Evolutionary conservation across 2,113 vertebrate genomes (phyloP), one percentile per base, ranked within the genome.

Genomic region (Pithys albifrons): DNA sequence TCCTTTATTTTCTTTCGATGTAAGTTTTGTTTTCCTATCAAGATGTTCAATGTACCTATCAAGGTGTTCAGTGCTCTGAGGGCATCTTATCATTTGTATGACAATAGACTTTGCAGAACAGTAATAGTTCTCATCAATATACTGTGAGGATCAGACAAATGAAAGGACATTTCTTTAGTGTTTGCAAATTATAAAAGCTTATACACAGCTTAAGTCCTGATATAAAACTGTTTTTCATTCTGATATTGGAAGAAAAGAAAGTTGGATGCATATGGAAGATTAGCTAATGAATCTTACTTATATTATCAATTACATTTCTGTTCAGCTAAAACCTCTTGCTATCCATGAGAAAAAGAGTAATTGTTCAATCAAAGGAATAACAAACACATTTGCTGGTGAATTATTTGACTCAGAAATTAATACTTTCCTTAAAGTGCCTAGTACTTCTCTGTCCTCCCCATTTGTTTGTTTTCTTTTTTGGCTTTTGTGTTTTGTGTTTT

Each of bases 101-200:
- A 72, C 65, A 64, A 76, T 54, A 58, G 24, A 27, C 67, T 93
- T 93, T 96, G 39, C 43, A 91, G 39, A 95, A 67, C 17, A 55
- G 41, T 83, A 54, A 67, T 82, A 27, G 31, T 80, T 96, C 88
- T 85, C 65, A 90, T 92, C 69, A 91, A 33, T 86, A 55, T 55
- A 49, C 28, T 92, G 71, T 51, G 51, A 94, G 14, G 22, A 37
- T 55, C 35, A 73, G 35, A 86, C 48, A 92, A 93, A 66, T 9
- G 27, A 70, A 93, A 93, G 17, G 46, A 55, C 23, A 72, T 45
- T 90, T 10, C 65, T 65, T 71, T 37, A 93, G 51, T n/a, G 17
- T 72, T 83, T 67, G 64, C 39, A 88, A 85, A 77, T 70, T 54
- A 64, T 35, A 83, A 66, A 76, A 84, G 8, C 10, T 92, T 80